Evolutionary conservation across 2,797 vertebrate species (phyloP), one percentile per base, ranked within the genome.

Genomic region (Erpetoichthys calabaricus): DNA sequence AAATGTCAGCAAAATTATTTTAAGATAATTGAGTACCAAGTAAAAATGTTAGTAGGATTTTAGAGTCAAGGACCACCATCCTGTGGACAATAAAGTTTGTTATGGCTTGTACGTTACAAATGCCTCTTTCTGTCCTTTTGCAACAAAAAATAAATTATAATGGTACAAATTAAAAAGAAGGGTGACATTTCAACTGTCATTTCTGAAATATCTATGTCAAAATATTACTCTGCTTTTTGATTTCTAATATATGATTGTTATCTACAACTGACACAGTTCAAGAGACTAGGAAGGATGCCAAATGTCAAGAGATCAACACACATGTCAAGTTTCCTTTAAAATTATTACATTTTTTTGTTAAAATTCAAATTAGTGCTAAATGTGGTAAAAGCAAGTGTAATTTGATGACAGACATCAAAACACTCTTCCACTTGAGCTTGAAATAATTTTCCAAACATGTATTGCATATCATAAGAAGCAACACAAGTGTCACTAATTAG

Each of bases 381-480:
- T 54, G 41, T 43, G 44, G 53, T 54, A 54, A 54, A 25, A 42
- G 53, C 41, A 42, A 42, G 6, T 54, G 41, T 54, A 42, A 54
- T 54, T 54, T 42, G 53, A 41, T 42, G 53, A 42, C 25, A 54
- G 53, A 42, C 53, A 54, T 54, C 53, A 54, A 42, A 54, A 54
- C 41, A 53, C 7, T 7, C 9, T 42, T 42, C 10, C 41, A 54
- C 53, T 54, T 54, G 53, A 54, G 41, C 53, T 54, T 54, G 53
- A 54, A 54, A 54, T 54, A 7, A 42, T 54, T 42, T 54, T 41
- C 10, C 42, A 54, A 54, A 54, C 53, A 54, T 54, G 10, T 54
- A 54, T 54, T 8, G 9, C 41, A 54, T 54, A 54, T 42, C 53
- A 54, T 42, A 42, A 41, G 41, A n/a, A 54, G 25, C 44, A 42